These are phyloP conservation scores for Ianthella basta DNA, from an alignment of 37 sponge, comb jelly and placozoan species.

Conservation along the genomic window DNA sequence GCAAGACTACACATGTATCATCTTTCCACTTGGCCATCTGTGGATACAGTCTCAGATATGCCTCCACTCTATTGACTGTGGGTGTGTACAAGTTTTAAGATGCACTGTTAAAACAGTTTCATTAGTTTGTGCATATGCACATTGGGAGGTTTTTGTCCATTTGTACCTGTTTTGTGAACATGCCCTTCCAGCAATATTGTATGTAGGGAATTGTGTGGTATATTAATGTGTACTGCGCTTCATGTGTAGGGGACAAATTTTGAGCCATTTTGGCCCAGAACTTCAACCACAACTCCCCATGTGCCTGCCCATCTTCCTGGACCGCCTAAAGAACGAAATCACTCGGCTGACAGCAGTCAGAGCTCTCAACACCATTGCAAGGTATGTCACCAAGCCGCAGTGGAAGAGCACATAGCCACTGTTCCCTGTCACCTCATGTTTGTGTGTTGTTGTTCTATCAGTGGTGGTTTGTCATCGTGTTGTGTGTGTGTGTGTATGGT, in stretches of 20 bases:
- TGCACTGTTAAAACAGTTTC: no score
- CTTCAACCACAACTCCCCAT: conserved; percentile 64
- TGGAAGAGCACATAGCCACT: neutral
- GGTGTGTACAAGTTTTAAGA: no score
- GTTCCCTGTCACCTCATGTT: neutral
- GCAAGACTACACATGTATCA: no score
- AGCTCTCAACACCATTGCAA: conserved; percentile 86
- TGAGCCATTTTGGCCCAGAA: conserved; percentile 79
- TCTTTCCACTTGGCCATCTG: no score
- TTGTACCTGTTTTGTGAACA: no score
- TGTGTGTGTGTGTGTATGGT: neutral
- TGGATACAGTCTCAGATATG: no score
- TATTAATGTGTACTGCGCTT: no score
- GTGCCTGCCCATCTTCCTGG: conserved; percentile 93
- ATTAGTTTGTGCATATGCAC: no score
- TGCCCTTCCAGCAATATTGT: no score
- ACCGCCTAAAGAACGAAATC: conserved; percentile 92
- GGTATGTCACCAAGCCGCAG: conserved; percentile 40
- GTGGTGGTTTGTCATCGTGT: neutral
- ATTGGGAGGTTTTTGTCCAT: no score
- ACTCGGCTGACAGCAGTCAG: conserved; percentile 94
- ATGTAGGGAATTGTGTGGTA: no score
- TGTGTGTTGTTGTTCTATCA: neutral
- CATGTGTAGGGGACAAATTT: conserved; percentile 77
- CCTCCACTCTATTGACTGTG: no score